These are phyloP conservation scores for Pachypanchax playfairii DNA, from an alignment of 2,113 vertebrate genomes.

Conservation along the genomic window DNA sequence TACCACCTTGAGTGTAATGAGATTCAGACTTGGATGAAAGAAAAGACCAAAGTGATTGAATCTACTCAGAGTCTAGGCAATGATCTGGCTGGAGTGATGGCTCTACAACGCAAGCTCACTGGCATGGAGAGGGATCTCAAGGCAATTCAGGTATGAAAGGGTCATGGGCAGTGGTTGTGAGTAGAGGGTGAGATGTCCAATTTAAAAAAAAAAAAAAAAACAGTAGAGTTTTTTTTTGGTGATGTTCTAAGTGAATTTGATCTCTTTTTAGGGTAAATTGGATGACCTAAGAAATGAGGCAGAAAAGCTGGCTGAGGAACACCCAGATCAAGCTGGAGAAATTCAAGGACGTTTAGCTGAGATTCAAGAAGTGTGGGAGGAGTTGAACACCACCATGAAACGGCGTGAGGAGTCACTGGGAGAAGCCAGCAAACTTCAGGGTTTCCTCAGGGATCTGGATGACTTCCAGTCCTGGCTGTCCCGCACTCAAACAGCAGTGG, in stretches of 20 bases:
- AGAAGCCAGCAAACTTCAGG: slow-evolving; percentile 90
- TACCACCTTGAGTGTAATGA: slow-evolving; percentile 95
- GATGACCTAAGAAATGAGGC: slow-evolving; percentile 84
- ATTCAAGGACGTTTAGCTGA: slow-evolving; percentile 78
- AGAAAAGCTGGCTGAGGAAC: slow-evolving; percentile 80
- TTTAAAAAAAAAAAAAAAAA: neutral
- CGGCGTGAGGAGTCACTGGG: slow-evolving; percentile 89
- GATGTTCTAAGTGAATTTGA: slow-evolving; percentile 1
- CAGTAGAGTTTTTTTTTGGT: neutral
- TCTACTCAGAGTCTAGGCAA: slow-evolving; percentile 91
- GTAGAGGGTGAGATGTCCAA: neutral
- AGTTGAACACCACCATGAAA: slow-evolving; percentile 87
- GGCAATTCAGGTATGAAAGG: slow-evolving; percentile 83
- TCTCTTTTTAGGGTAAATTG: slow-evolving; percentile 81
- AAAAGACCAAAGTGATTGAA: slow-evolving; percentile 95
- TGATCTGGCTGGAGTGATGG: slow-evolving; percentile 90
- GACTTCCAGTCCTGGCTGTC: slow-evolving; percentile 94
- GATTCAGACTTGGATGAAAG: slow-evolving; percentile 93
- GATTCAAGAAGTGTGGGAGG: slow-evolving; percentile 88
- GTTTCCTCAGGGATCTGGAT: slow-evolving; percentile 90
- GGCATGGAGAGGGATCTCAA: slow-evolving; percentile 93
- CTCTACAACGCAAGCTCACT: slow-evolving; percentile 90
- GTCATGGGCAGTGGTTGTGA: neutral
- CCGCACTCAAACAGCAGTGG: slow-evolving; percentile 89
- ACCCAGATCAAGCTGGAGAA: slow-evolving; percentile 82